These are phyloP conservation scores for Climacteris rufus DNA, from an alignment of 2,113 vertebrate species.

Conservation along the genomic window DNA sequence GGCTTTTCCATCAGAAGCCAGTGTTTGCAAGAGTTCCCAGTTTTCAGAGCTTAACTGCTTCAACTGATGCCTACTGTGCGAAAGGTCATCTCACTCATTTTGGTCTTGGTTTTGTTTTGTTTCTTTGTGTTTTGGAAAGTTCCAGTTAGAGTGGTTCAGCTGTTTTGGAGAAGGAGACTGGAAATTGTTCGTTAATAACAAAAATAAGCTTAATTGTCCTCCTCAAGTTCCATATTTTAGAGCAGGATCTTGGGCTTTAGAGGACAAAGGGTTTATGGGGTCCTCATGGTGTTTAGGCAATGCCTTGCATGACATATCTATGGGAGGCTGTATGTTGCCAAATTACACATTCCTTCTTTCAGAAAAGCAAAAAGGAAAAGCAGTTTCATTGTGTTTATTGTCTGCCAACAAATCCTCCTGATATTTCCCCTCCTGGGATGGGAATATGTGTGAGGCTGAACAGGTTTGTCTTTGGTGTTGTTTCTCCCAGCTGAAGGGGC, in stretches of 20 bases:
- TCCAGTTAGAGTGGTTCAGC: background rate
- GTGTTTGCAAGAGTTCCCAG: background rate
- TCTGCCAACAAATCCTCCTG: background rate
- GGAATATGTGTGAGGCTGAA: background rate
- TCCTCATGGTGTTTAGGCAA: background rate
- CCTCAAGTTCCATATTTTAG: background rate
- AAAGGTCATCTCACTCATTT: background rate
- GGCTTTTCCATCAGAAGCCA: background rate
- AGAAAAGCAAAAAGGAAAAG: background rate
- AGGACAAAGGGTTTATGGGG: background rate
- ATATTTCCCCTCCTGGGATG: background rate
- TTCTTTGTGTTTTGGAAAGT: conserved; percentile 16
- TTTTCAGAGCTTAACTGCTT: background rate
- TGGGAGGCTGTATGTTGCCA: background rate
- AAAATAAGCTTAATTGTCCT: conserved; percentile 12
- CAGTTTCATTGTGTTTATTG: background rate
- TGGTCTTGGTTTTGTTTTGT: background rate
- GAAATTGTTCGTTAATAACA: conserved; percentile 8
- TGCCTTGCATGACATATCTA: background rate
- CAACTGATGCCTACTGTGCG: background rate
- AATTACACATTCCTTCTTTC: background rate
- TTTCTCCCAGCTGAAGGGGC: background rate
- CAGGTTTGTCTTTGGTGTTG: background rate
- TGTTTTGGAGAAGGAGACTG: background rate
- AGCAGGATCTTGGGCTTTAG: background rate